Evolutionary conservation across 2,797 vertebrate genomes (phyloP).

Genomic region (Gastrophryne carolinensis): DNA sequence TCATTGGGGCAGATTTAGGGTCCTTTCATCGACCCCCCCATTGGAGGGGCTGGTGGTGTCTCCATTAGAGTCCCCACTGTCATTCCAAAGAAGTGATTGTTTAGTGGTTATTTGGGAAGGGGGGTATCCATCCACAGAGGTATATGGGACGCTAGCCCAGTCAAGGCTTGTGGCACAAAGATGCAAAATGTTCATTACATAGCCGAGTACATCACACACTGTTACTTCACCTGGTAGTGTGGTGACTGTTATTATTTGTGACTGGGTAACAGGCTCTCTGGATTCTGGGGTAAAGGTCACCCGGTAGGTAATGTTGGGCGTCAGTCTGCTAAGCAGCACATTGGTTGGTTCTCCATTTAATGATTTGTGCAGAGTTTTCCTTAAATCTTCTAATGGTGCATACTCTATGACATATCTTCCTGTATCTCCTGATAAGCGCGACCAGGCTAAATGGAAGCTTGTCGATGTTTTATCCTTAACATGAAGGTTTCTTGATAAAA

Average conservation of each 20-base stretch:
- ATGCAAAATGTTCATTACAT: no score
- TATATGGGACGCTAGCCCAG: no score
- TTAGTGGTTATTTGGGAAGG: no score
- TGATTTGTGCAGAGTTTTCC: conserved; percentile 64
- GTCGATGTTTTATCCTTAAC: conserved; percentile 77
- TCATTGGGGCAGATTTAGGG: no score
- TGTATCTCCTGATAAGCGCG: conserved; percentile 70
- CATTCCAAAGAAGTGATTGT: no score
- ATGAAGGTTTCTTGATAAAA: conserved; percentile 31
- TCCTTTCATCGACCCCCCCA: no score
- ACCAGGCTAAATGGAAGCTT: conserved; percentile 82
- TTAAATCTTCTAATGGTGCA: conserved; percentile 48
- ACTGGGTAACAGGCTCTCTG: conserved; percentile 70
- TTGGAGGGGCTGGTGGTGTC: no score
- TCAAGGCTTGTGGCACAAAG: no score
- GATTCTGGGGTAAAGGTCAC: conserved; percentile 81
- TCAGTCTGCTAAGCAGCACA: conserved; percentile 69
- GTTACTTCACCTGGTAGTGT: conserved; percentile 83
- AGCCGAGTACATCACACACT: no score
- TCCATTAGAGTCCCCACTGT: no score
- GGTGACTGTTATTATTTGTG: conserved; percentile 76
- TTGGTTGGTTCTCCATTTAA: conserved; percentile 69
- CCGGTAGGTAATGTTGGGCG: conserved; percentile 79
- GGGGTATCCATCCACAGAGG: no score
- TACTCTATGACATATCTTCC: conserved; percentile 80